Evolutionary conservation across 2,113 vertebrate genomes (phyloP).

Genomic region (Pavo muticus): DNA sequence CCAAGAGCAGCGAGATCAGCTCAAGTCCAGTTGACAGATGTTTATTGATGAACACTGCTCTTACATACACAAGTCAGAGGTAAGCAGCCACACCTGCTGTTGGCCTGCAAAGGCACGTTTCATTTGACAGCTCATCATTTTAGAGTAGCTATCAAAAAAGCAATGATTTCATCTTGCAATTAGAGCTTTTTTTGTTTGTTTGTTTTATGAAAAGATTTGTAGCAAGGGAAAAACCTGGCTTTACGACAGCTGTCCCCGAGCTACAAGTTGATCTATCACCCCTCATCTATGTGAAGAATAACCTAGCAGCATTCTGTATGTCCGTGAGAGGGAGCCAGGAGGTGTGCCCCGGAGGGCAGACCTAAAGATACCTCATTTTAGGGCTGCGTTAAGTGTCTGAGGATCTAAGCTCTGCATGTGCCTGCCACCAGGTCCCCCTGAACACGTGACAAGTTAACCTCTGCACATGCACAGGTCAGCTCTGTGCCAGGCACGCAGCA

Average conservation of each 20-base stretch:
- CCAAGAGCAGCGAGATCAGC: neutral
- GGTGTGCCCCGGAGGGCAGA: neutral
- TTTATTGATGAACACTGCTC: neutral
- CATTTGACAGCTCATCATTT: neutral
- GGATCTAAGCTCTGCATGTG: neutral
- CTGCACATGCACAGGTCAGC: neutral
- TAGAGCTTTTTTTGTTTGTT: neutral
- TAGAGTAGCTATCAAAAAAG: neutral
- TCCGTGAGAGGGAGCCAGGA: neutral
- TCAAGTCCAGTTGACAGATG: neutral
- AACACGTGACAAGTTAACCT: neutral
- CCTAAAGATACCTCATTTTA: neutral
- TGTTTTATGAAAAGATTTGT: neutral
- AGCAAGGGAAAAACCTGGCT: neutral
- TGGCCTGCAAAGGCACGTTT: neutral
- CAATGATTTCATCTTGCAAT: neutral
- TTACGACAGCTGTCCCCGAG: neutral
- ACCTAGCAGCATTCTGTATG: neutral
- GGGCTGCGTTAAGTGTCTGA: neutral
- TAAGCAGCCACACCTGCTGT: neutral
- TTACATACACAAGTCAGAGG: neutral
- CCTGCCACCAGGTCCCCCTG: accelerated
- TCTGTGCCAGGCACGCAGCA: neutral
- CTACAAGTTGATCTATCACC: neutral
- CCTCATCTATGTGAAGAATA: neutral